Evolutionary conservation across 2,888 invertebrate species (phyloP), one percentile per base, ranked within the genome.

Genomic region (Geophilus truncorum): DNA sequence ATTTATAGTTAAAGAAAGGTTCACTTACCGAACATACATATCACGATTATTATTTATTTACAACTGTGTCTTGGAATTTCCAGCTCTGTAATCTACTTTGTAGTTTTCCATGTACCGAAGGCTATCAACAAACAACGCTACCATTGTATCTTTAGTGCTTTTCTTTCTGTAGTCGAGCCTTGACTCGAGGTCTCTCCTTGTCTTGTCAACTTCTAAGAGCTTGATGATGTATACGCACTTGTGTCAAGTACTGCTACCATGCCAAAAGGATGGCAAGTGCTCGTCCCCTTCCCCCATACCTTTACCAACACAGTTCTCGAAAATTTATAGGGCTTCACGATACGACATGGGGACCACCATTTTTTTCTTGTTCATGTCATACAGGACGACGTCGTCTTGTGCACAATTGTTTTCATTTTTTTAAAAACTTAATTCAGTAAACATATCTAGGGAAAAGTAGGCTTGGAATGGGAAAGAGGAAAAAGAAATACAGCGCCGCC

Each of bases 181-280:
- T 62, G 62, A 25, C 62, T 25, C 28, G 25, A 62, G 62, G 23
- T 62, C 9, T 23, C 62, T 62, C 2, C 62, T 6, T 10, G 62
- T 62, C 25, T 23, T 62, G 62, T 62, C 62, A 62, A 10, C 9
- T 15, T 62, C 9, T 62, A 62, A 62, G 62, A 25, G 62, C 25
- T 25, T 25, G 62, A 62, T 62, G 62, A 62, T 62, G 62, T 23
- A 62, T 62, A 62, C 25, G 62, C 62, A 62, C 62, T 62, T 62
- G 62, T 62, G 62, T 25, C 62, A 62, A 62, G 62, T 62, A 32
- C 32, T 9, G 25, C 62, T 25, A 62, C 62, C 62, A 62, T 15
- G 10, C 9, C 62, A 62, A 25, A 62, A 62, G 62, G 62, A 62
- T 62, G 62, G 62, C 62, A 62, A 62, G 25, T 7, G 62, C 62